These are phyloP conservation scores for Pararge aegeria DNA, from an alignment of 1,140 invertebrate species.

Conservation along the genomic window DNA sequence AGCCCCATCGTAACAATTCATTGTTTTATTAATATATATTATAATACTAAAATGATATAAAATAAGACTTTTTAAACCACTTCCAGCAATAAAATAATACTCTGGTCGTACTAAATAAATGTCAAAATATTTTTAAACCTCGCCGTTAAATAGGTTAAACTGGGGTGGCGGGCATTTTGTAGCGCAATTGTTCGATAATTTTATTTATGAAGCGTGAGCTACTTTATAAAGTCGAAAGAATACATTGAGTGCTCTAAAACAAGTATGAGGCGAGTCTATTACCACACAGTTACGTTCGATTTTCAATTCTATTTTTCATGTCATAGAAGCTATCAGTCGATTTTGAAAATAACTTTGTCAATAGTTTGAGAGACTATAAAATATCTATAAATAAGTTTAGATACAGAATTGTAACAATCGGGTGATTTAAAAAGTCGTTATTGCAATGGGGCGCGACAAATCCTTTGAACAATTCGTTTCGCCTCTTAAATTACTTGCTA, in stretches of 20 bases:
- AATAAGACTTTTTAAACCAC: neutral
- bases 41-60: neutral
- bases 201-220: slow-evolving; percentile 69
- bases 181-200: slow-evolving; percentile 58
- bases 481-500: slow-evolving; percentile 58
- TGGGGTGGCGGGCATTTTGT: slow-evolving; percentile 54
- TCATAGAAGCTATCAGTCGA: neutral
- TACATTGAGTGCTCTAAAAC: slow-evolving; percentile 28
- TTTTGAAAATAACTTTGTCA: slow-evolving; percentile 5
- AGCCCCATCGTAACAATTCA: too few relatives aligned
- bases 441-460: slow-evolving; percentile 56
- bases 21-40: too few relatives aligned
- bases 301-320: slow-evolving; percentile 21
- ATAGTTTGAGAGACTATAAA: slow-evolving; percentile 42
- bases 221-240: slow-evolving; percentile 40
- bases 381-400: slow-evolving; percentile 51
- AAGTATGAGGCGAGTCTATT: slow-evolving; percentile 2
- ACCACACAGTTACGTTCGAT: slow-evolving; percentile 8
- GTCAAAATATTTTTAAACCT: slow-evolving; percentile 70
- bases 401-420: slow-evolving; percentile 60
- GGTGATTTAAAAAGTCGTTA: slow-evolving; percentile 52
- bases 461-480: slow-evolving; percentile 54
- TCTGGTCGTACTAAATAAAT: slow-evolving; percentile 42
- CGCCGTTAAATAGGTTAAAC: slow-evolving; percentile 52
- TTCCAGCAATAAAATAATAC: slow-evolving; percentile 28